These are phyloP conservation scores for Rhopalosiphum maidis DNA, from an alignment of 1,140 invertebrate species.

Conservation along the genomic window DNA sequence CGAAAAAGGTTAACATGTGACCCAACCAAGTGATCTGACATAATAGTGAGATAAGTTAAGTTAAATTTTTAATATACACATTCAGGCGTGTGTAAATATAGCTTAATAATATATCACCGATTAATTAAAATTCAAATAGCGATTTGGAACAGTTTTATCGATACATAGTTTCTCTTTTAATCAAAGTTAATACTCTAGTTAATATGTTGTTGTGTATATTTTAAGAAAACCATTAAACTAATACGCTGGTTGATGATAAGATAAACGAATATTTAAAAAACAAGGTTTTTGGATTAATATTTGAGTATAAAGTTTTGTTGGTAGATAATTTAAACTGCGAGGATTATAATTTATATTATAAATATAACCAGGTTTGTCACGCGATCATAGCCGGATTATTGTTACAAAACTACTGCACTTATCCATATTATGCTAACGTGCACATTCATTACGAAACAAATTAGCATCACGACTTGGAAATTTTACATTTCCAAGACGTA, in stretches of 20 bases:
- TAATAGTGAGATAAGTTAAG: background rate
- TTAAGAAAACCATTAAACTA: background rate
- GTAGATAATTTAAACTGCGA: background rate
- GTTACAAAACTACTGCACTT: background rate
- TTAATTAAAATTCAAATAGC: background rate
- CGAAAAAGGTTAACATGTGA: background rate
- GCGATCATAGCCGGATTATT: background rate
- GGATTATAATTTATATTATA: background rate
- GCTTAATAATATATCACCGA: background rate
- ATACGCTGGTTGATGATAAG: background rate
- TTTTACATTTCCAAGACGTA: background rate
- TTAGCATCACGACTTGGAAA: background rate
- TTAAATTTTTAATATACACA: background rate
- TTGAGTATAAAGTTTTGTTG: background rate
- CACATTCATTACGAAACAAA: background rate
- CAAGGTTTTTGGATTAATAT: constrained; percentile 1
- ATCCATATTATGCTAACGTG: background rate
- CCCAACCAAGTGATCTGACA: background rate
- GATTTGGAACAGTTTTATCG: background rate
- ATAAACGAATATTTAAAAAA: background rate
- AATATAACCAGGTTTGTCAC: background rate
- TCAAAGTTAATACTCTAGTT: background rate
- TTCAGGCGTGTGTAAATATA: background rate
- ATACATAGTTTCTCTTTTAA: background rate
- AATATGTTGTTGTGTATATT: background rate